Evolutionary conservation across 2,888 invertebrate genomes (phyloP).

Genomic region (Oscheius sp.): DNA sequence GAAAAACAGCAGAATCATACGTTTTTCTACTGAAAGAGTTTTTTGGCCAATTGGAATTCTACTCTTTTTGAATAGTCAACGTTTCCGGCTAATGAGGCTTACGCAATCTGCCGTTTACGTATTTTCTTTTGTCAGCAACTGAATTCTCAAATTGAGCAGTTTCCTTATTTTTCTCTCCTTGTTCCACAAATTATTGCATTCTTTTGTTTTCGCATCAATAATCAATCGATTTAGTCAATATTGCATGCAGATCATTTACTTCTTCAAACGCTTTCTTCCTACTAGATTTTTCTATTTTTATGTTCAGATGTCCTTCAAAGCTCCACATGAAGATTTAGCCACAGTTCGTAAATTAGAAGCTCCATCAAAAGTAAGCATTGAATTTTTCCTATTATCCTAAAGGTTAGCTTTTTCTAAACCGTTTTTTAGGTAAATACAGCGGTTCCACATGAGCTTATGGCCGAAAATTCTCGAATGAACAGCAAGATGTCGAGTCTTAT

Average conservation of each 20-base stretch:
- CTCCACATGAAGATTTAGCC: constrained; percentile 20
- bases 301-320: constrained; percentile 33
- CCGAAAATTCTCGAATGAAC: constrained; percentile 54
- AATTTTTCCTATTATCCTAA: background rate
- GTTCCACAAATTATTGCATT: background rate
- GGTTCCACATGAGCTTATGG: constrained; percentile 54
- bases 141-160: background rate
- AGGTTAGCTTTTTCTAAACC: background rate
- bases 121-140: background rate
- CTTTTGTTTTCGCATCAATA: background rate
- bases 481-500: constrained; percentile 59
- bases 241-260: no score
- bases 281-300: background rate
- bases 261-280: no score
- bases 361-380: constrained; percentile 21
- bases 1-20: no score
- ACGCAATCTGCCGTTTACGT: background rate
- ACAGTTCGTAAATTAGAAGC: constrained; percentile 30
- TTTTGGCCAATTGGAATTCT: no score
- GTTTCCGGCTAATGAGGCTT: no score
- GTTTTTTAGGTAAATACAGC: constrained; percentile 42
- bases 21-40: no score
- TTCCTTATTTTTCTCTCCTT: background rate
- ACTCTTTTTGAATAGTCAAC: no score
- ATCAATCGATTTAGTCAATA: no score